Evolutionary conservation across 1,140 invertebrate genomes (phyloP), one percentile per base, ranked within the genome.

Genomic region (Hylaeus anthracinus): DNA sequence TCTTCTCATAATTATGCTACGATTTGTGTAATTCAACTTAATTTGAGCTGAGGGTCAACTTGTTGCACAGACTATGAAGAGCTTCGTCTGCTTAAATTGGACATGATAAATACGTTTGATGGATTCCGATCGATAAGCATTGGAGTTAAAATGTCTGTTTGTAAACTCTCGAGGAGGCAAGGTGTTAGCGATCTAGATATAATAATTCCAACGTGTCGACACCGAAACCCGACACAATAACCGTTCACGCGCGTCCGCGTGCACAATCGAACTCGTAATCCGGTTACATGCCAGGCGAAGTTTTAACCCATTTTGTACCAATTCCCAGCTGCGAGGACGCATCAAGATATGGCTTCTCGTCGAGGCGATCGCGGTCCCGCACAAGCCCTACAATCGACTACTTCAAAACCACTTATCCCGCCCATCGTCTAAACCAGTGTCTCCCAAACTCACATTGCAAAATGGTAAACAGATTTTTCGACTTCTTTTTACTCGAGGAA

Each of bases 251-350:
- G 39, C 37, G 45, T 67, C 45, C 15, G 2, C 37, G 48, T 15
- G 70, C 39, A 63, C 53, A 72, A 72, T 58, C 48, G 70, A 65
- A 63, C 48, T 37, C 12, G 26, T 72, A 79, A 79, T 79, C 77
- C 77, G 41, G 72, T 79, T 79, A 79, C 51, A 26, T 14, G 53
- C 55, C 14, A 6, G 10, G 5, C 60, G 53, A 10, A 60, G 60
- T 72, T 65, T 73, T 79, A 79, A 79, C 77, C 77, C 26, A 79
- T 73, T 65, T 79, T 43, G 77, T 65, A 48, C 0, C 60, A 73
- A 79, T 79, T 39, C 8, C 41, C 14, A 56, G 70, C n/a, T 26
- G 26, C 60, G 60, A 72, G 77, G 77, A 79, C 69, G 70, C 5
- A 26, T 2, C 4, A 37, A 41, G n/a, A 14, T 72, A 79, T 12